phyloP scores from a whole-genome alignment of 2,797 vertebrate species.

The Myotis daubentonii region DNA sequence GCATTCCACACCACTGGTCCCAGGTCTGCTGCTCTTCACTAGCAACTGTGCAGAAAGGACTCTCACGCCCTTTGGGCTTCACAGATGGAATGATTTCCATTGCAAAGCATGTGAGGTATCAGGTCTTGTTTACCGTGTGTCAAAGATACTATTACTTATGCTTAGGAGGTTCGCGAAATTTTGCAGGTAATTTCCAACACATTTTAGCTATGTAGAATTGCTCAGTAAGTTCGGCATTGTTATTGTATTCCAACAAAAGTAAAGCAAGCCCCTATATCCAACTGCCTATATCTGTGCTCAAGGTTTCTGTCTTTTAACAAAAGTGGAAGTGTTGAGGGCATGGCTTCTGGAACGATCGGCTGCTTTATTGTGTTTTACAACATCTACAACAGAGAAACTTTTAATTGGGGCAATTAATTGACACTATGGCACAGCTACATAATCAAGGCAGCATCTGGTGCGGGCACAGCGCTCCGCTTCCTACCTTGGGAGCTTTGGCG shows the following conservation, averaged over 20 bases:
- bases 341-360: background rate
- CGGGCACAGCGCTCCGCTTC: constrained; percentile 32
- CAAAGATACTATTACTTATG: background rate
- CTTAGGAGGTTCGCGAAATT: background rate
- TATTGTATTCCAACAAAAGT: constrained; percentile 22
- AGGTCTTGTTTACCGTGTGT: background rate
- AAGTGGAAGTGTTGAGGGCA: background rate
- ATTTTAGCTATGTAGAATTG: constrained; percentile 36
- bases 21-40: background rate
- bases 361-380: constrained; percentile 9
- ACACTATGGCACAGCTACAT: constrained; percentile 20
- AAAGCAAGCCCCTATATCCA: background rate
- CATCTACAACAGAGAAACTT: constrained; percentile 50
- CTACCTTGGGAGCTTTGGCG: constrained; percentile 90
- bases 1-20: background rate
- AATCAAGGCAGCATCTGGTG: constrained; percentile 53
- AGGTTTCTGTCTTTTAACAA: background rate
- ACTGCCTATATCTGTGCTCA: background rate
- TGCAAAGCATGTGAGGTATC: constrained; percentile 73
- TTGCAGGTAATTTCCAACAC: background rate
- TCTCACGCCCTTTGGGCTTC: background rate
- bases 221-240: background rate
- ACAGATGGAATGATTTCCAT: background rate
- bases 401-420: constrained; percentile 42
- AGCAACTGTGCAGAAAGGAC: background rate